Evolutionary conservation across 2,797 vertebrate species (phyloP), one percentile per base, ranked within the genome.

Genomic region (Hirundo rustica): DNA sequence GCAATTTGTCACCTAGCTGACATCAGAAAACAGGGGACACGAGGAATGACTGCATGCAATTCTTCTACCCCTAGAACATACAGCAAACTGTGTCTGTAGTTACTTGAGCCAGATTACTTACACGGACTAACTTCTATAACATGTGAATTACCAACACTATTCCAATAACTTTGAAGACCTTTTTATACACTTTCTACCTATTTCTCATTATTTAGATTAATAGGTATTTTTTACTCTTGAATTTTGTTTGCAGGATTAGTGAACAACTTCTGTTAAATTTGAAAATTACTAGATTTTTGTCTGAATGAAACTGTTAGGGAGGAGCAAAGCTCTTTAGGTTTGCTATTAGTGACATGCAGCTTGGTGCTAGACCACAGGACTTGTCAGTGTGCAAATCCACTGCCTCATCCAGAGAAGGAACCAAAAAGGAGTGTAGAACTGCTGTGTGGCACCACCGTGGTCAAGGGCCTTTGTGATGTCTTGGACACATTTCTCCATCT

Each of bases 21-120:
- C 54, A 67, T 22, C 48, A n/a, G n/a, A 71, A 53, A 38, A 17
- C 18, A 55, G 15, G 16, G n/a, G 21, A 32, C 26, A 11, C 10
- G 9, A 23, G 29, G 11, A 70, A 87, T 13, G 16, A 7, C 17
- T 61, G 25, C 42, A 9, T 38, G 44, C 4, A 30, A 26, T 48
- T 62, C 25, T 54, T 74, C 60, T 66, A 2, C 9, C 36, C 48
- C 20, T 23, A 76, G 42, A 21, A 19, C 9, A 20, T 8, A 30
- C 8, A 70, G 34, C 0, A 0, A 70, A n/a, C 25, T 53, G 3
- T 9, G 6, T 40, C 65, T 64, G 55, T 4, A 32, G 11, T n/a
- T 47, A 44, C n/a, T 61, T 57, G 34, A 86, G 26, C 7, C 22
- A n/a, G 19, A 61, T 48, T 29, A 38, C 32, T 64, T 32, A 40